phyloP scores from a whole-genome alignment of 1,140 invertebrate species.

The Drosophila aff. region DNA sequence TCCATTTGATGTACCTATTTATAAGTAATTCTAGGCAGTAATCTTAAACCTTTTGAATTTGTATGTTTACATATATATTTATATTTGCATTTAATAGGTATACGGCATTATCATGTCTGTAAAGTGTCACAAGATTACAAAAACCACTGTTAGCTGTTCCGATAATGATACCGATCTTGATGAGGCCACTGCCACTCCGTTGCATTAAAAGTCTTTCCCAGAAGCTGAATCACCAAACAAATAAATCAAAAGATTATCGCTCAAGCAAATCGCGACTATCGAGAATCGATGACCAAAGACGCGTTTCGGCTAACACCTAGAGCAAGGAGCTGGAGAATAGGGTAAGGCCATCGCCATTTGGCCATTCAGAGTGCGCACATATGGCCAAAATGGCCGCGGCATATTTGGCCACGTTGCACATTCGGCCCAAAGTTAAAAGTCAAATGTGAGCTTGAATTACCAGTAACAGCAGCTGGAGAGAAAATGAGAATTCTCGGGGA shows the following conservation, averaged over 20 bases:
- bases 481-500: conserved; percentile 78
- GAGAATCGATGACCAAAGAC: conserved; percentile 42
- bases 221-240: conserved; percentile 18
- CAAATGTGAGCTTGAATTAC: conserved; percentile 81
- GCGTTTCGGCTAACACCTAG: conserved; percentile 54
- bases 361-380: conserved; percentile 41
- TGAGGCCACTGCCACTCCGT: neutral
- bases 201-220: conserved; percentile 20
- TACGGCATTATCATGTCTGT: neutral
- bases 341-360: conserved; percentile 53
- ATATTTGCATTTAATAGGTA: neutral
- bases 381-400: conserved; percentile 68
- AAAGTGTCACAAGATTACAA: neutral
- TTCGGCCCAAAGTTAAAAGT: conserved; percentile 79
- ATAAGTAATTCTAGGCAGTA: no score
- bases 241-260: conserved; percentile 57
- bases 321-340: conserved; percentile 48
- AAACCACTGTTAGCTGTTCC: conserved; percentile 6
- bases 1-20: no score
- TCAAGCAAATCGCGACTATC: conserved; percentile 40
- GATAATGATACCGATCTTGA: conserved; percentile 4
- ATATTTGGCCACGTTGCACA: conserved; percentile 75
- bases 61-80: no score
- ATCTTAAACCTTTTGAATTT: no score
- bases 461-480: conserved; percentile 48